phyloP scores from a whole-genome alignment of 2,113 vertebrate species.

The Mesoclemmys tuberculata region DNA sequence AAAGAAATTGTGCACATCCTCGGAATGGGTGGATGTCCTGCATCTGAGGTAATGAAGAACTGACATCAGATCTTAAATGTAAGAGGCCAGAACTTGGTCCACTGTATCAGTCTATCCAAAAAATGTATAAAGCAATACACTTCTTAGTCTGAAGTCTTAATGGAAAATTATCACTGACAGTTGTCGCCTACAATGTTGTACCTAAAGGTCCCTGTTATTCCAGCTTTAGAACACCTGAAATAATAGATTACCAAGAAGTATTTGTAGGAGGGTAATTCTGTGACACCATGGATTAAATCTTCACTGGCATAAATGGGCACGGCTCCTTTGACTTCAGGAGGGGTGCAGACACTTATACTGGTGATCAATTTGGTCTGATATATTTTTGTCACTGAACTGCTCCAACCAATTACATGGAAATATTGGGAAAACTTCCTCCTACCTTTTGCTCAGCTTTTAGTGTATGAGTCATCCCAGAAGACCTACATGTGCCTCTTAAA shows the following conservation, averaged over 20 bases:
- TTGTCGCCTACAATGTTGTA: not conserved
- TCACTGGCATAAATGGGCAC: rapidly evolving
- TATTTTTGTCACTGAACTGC: not conserved
- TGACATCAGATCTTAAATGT: not conserved
- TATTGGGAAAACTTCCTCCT: not conserved
- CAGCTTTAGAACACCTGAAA: not conserved
- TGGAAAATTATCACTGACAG: not conserved
- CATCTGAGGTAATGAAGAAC: not conserved
- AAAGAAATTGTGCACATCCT: not conserved
- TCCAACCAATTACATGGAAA: not conserved
- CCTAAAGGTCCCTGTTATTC: not conserved
- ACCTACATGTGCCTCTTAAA: not conserved
- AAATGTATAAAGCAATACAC: not conserved
- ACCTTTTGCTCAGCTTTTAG: not conserved
- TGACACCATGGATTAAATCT: not conserved
- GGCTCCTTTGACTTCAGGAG: not conserved
- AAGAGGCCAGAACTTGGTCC: not conserved
- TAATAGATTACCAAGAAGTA: not conserved
- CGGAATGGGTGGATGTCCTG: not conserved
- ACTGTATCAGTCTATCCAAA: not conserved
- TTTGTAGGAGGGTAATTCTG: not conserved
- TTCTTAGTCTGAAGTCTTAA: no score
- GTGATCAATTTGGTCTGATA: not conserved
- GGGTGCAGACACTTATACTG: not conserved
- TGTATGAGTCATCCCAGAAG: not conserved